Conservation (phyloP, 2,797 vertebrate species). For the Aldrovandia affinis region DNA sequence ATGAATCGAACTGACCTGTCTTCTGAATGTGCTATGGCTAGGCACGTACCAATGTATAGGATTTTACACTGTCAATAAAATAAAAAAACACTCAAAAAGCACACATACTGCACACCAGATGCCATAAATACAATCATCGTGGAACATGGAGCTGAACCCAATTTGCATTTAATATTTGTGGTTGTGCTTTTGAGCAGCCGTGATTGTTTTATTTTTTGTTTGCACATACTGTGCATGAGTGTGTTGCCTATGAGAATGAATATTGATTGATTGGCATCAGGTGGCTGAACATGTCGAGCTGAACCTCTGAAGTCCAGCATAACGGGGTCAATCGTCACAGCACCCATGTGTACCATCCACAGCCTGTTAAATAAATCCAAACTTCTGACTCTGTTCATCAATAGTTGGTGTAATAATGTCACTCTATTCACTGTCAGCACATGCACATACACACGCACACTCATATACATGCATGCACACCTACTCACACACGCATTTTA, state of each 20-base stretch:
- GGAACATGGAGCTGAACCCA: neutral
- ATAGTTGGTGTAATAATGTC: neutral
- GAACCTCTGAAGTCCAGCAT: neutral
- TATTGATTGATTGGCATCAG: slow-evolving; percentile 1
- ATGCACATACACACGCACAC: neutral
- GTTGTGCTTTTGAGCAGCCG: neutral
- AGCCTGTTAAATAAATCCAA: neutral
- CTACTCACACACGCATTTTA: neutral
- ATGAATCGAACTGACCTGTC: neutral
- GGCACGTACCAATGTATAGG: neutral
- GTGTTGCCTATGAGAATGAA: neutral
- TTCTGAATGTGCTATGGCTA: neutral
- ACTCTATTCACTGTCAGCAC: neutral
- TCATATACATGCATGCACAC: neutral
- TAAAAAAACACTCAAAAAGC: neutral
- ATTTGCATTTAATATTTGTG: neutral
- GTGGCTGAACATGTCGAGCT: neutral
- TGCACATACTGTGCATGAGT: neutral
- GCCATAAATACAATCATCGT: neutral
- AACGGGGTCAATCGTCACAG: neutral
- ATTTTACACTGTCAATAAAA: neutral
- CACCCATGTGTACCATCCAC: neutral
- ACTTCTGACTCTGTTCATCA: neutral
- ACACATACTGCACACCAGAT: neutral
- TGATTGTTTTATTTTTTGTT: neutral